These are phyloP conservation scores for Epizoanthus stellaris DNA, from an alignment of 92 coral and sea anemone genomes.

Conservation along the genomic window DNA sequence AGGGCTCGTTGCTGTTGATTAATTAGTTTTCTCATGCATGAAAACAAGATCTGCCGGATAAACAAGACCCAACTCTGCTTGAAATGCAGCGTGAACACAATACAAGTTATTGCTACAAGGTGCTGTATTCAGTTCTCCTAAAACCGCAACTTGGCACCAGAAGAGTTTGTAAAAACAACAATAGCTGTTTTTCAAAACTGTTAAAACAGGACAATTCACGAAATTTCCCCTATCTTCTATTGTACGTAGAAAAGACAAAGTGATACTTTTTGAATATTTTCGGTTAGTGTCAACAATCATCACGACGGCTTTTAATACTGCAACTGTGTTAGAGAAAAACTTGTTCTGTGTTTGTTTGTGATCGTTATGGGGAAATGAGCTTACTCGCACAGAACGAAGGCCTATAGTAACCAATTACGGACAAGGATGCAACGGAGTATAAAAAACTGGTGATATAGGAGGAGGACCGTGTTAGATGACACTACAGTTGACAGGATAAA, in stretches of 20 bases:
- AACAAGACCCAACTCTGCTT: conserved; percentile 2
- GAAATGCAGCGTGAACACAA: neutral
- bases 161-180: neutral
- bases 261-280: no score
- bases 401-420: neutral
- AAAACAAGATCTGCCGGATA: neutral
- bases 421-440: neutral
- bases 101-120: neutral
- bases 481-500: neutral
- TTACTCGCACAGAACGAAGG: neutral
- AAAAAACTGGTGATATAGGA: neutral
- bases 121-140: neutral
- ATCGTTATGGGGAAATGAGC: conserved; percentile 2
- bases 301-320: neutral
- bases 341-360: neutral
- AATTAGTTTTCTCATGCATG: neutral
- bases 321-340: neutral
- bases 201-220: neutral
- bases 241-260: no score
- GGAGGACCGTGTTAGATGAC: no score
- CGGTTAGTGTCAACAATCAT: no score
- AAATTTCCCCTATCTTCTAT: neutral
- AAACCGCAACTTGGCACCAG: neutral
- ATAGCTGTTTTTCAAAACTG: neutral
- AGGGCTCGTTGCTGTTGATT: neutral